These are phyloP conservation scores for Sphaerophoria taeniata DNA, from an alignment of 2,888 invertebrate species.

Conservation along the genomic window DNA sequence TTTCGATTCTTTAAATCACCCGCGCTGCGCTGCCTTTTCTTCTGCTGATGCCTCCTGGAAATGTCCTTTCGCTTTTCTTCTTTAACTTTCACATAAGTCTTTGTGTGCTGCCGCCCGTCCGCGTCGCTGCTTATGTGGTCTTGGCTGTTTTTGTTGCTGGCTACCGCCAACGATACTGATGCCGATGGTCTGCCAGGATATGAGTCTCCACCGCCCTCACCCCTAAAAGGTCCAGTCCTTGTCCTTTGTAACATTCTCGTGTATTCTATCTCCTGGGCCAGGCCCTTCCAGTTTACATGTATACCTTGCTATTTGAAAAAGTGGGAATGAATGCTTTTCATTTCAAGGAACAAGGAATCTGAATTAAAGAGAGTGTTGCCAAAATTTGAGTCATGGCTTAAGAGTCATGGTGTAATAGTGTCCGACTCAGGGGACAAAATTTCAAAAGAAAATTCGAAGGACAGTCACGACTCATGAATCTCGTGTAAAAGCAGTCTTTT, in stretches of 20 bases:
- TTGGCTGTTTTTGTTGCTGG: constrained; percentile 53
- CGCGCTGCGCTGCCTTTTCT: constrained; percentile 39
- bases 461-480: no score
- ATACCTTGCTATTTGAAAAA: no score
- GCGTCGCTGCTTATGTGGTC: constrained; percentile 30
- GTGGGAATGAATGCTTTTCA: no score
- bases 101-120: not conserved
- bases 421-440: no score
- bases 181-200: constrained; percentile 63
- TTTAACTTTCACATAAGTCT: constrained; percentile 51
- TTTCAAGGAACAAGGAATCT: no score
- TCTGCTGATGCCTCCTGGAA: constrained; percentile 57
- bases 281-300: no score
- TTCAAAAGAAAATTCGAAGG: no score
- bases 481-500: no score
- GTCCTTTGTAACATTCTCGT: constrained; percentile 28
- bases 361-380: no score
- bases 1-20: constrained; percentile 67
- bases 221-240: not conserved
- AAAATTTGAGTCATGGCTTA: no score
- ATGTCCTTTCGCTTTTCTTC: constrained; percentile 73
- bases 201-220: constrained; percentile 9
- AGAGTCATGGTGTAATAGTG: no score
- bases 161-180: constrained; percentile 34
- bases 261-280: constrained; percentile 16